Conservation (phyloP, 2,888 invertebrate genomes). For the Petrolisthes manimaculis region DNA sequence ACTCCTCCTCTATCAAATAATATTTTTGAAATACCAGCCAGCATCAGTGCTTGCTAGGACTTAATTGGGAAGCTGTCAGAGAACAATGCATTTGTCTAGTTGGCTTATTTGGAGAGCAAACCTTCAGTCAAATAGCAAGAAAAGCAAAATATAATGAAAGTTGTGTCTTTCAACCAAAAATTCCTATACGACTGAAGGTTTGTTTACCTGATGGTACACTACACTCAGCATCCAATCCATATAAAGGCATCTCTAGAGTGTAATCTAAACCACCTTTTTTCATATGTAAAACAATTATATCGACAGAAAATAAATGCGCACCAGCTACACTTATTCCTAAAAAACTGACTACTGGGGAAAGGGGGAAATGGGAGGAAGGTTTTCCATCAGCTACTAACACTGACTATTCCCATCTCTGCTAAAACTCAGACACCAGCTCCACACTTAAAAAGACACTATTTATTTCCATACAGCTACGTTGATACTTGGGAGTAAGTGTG, state of each 20-base stretch:
- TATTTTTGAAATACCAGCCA: background rate
- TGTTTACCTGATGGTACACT: background rate
- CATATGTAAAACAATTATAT: too few species aligned
- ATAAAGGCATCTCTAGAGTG: constrained; percentile 10
- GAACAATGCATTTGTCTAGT: constrained; percentile 33
- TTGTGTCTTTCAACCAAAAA: background rate
- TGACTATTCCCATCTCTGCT: background rate
- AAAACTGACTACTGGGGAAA: too few species aligned
- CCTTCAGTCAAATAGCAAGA: constrained; percentile 31
- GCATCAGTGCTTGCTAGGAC: background rate
- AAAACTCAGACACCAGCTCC: constrained; percentile 5
- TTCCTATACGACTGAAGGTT: background rate
- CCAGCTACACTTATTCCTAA: too few species aligned
- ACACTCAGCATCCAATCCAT: background rate
- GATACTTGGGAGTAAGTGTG: constrained; percentile 1
- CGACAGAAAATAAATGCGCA: too few species aligned
- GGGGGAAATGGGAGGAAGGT: too few species aligned
- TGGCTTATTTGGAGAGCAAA: constrained; percentile 24
- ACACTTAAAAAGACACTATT: background rate
- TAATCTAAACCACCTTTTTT: background rate
- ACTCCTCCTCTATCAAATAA: background rate
- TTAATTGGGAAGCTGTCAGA: constrained; percentile 32
- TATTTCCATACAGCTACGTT: background rate
- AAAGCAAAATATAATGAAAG: background rate
- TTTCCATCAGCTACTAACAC: too few species aligned